phyloP scores from a whole-genome alignment of 23 tunicate genomes.

The Halocynthia aurantium region DNA sequence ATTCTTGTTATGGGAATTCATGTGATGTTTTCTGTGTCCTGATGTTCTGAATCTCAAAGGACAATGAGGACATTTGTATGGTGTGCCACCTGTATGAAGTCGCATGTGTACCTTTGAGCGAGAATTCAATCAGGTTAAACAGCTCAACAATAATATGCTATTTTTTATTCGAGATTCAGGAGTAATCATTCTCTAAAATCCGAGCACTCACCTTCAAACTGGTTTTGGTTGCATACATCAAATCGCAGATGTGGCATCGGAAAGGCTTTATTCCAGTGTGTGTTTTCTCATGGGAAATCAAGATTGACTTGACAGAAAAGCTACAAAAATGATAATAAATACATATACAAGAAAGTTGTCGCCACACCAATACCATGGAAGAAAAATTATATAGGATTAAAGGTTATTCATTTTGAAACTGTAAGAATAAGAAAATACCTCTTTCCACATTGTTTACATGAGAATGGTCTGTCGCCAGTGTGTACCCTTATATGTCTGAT shows the following conservation, averaged over 20 bases:
- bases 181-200: neutral
- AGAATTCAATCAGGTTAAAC: neutral
- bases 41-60: slow-evolving; percentile 52
- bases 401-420: neutral
- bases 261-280: slow-evolving; percentile 49
- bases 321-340: slow-evolving; percentile 8
- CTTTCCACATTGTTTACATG: slow-evolving; percentile 62
- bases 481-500: slow-evolving; percentile 72
- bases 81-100: slow-evolving; percentile 78
- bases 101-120: slow-evolving; percentile 78
- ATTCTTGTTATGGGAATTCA: slow-evolving; percentile 35
- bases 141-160: neutral
- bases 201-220: slow-evolving; percentile 51
- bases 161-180: neutral
- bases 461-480: slow-evolving; percentile 83
- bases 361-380: neutral
- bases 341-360: neutral
- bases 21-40: slow-evolving; percentile 57
- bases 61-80: slow-evolving; percentile 89
- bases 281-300: slow-evolving; percentile 43
- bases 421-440: slow-evolving; percentile 17
- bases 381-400: neutral
- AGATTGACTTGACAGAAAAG: slow-evolving; percentile 60
- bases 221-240: slow-evolving; percentile 65
- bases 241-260: slow-evolving; percentile 90